Evolutionary conservation across 1,140 invertebrate genomes (phyloP).

Genomic region (Drosophila mauritiana): DNA sequence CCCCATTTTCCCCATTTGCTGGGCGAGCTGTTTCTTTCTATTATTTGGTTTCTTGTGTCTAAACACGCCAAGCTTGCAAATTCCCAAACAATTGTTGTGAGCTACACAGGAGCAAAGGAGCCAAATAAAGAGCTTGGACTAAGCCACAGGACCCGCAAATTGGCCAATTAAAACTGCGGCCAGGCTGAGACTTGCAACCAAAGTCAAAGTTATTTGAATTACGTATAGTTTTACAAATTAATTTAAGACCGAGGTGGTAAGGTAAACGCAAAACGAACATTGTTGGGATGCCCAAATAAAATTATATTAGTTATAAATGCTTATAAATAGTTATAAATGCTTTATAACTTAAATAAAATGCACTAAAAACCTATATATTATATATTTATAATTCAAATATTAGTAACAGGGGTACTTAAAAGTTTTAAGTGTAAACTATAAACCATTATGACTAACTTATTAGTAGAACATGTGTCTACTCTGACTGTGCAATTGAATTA

Average conservation of each 20-base stretch:
- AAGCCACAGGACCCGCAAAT: slow-evolving; percentile 53
- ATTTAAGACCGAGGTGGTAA: slow-evolving; percentile 31
- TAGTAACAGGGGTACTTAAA: neutral
- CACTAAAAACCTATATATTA: neutral
- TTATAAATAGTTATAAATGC: no score
- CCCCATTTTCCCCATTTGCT: slow-evolving; percentile 20
- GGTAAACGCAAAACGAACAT: neutral
- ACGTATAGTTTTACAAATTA: slow-evolving; percentile 35
- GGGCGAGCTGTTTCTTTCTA: slow-evolving; percentile 30
- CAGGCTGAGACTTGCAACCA: slow-evolving; percentile 39
- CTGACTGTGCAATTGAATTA: slow-evolving; percentile 1
- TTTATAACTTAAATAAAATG: neutral
- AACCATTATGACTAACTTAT: neutral
- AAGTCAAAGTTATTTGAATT: slow-evolving; percentile 21
- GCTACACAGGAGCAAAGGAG: slow-evolving; percentile 24
- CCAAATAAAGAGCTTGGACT: slow-evolving; percentile 15
- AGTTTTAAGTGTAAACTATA: no score
- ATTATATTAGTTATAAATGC: no score
- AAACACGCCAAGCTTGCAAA: slow-evolving; percentile 71
- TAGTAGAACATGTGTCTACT: neutral
- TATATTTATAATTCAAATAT: no score
- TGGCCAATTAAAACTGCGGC: slow-evolving; percentile 78
- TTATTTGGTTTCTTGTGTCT: slow-evolving; percentile 70
- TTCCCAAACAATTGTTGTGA: slow-evolving; percentile 62
- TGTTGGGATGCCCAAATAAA: no score